Base-by-base conservation (phyloP, 2,113 vertebrate genomes). In the Ameiurus melas region DNA sequence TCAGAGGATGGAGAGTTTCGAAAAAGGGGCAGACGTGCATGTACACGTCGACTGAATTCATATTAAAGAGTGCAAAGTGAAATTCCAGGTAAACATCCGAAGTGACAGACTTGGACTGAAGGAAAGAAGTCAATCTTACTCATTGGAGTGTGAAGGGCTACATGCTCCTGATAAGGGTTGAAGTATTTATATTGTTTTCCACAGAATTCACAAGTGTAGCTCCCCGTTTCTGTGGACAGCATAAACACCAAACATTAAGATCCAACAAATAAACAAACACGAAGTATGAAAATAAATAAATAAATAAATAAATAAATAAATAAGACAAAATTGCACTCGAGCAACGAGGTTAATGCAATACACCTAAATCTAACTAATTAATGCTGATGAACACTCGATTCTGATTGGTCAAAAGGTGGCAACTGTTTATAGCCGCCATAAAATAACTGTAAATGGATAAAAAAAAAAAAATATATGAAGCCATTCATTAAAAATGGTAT, bases 101-200 rank as follows among this genome's bases (percentile, higher is more conserved):
- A 77, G 82, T 70, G 39, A 43, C 43, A 70, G 60, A 68, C 58
- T 33, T 17, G 57, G 1, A 2, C 17, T 16, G 39, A 55, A 68
- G 39, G 5, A 20, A 51, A 79, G 58, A 13, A 51, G 14, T 51
- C 84, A 70, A 9, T 90, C 95, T 94, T 96, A 99, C 98, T 96
- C 93, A 98, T 95, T n/a, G 98, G 97, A n/a, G 97, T 96, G 0
- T 99, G 98, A 90, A 99, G 96, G 5, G 98, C 98, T 91, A 99
- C 98, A 0, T 99, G 98, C 90, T 99, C 98, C 93, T 99, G 98
- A 95, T 99, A 99, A 0, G 98, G 98, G 75, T 98, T 99, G 94
- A 99, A 99, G 94, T 99, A 99, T 92, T 99, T 99, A 95, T 99
- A 99, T 95, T 99, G 98, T 92, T 99, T 99, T 89, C 98, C 98